phyloP scores from a whole-genome alignment of 53 echinoderm and acorn worm species.

The Temnopleurus reevesii region DNA sequence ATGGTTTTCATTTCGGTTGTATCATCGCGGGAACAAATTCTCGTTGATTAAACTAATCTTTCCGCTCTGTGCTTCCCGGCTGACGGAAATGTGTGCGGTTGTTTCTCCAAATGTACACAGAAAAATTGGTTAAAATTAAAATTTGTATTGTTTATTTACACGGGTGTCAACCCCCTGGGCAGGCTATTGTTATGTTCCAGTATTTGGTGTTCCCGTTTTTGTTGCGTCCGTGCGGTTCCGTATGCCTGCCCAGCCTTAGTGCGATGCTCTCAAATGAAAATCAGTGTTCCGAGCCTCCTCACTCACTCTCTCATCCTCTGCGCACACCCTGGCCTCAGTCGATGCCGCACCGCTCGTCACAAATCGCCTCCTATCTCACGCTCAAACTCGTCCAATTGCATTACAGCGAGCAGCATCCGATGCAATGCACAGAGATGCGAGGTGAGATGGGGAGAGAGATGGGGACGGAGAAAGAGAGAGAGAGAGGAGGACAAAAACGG shows the following conservation, averaged over 20 bases:
- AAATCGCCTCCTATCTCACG: slow-evolving; percentile 26
- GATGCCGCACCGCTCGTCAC: background rate
- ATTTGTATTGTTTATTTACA: background rate
- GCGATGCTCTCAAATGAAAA: slow-evolving; percentile 33
- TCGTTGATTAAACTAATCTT: background rate
- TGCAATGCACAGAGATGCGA: background rate
- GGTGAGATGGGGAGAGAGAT: background rate
- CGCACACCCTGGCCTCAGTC: background rate
- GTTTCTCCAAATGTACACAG: background rate
- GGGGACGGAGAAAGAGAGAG: background rate
- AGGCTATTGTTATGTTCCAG: slow-evolving; percentile 33
- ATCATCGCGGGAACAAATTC: background rate
- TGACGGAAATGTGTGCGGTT: background rate
- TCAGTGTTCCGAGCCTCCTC: background rate
- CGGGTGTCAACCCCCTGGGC: slow-evolving; percentile 17
- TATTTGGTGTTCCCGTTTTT: background rate
- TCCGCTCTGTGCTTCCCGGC: background rate
- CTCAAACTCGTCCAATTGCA: slow-evolving; percentile 30
- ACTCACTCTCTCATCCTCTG: slow-evolving; percentile 24
- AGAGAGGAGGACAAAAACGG: background rate
- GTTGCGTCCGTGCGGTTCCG: background rate
- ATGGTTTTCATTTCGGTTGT: slow-evolving; percentile 32
- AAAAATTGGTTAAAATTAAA: background rate
- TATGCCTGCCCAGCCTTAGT: slow-evolving; percentile 43
- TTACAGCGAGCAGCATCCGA: background rate